Evolutionary conservation across 2,888 invertebrate species (phyloP), one percentile per base, ranked within the genome.

Genomic region (Drosophila mimica): DNA sequence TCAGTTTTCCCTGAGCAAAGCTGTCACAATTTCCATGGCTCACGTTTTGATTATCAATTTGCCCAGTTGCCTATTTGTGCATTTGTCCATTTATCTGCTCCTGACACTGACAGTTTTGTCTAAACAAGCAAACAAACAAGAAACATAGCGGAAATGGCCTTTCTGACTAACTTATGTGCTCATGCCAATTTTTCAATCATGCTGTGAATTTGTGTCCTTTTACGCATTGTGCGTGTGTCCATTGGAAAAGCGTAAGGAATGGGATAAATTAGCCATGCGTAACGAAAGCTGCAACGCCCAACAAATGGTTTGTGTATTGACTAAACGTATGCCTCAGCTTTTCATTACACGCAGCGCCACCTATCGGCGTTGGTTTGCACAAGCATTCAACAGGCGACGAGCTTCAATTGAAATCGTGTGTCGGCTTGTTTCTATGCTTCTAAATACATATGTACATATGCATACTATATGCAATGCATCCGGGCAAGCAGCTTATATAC

Each of bases 131-230:
- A n/a, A 69, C 20, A 66, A 73, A 46, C 25, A 25, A 25, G 25
- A 25, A 25, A 2, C 25, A 25, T 25, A 25, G 25, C 25, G 71
- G 74, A 76, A 69, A 64, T 79, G 60, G 66, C 75, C 69, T 65
- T 64, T 65, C 46, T 38, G 30, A 38, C 57, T 63, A 54, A 54
- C 53, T 66, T 25, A 52, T 52, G 66, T 81, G 30, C 51, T 61
- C 60, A 64, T 75, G 31, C 51, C 74, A 82, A 81, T 84, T 84
- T 84, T 71, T 67, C 70, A 75, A 81, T 84, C 83, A 82, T 8
- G 80, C 87, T 80, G 84, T 65, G 87, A 64, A 31, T 34, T 54
- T 38, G 13, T n/a, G 17, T 9, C 56, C 25, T 58, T 63, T 58
- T 63, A 78, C 77, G 79, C 77, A 77, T 43, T 49, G 49, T 74